Evolutionary conservation across 2,888 invertebrate genomes (phyloP), one percentile per base, ranked within the genome.

Genomic region (Argyresthia albistria): DNA sequence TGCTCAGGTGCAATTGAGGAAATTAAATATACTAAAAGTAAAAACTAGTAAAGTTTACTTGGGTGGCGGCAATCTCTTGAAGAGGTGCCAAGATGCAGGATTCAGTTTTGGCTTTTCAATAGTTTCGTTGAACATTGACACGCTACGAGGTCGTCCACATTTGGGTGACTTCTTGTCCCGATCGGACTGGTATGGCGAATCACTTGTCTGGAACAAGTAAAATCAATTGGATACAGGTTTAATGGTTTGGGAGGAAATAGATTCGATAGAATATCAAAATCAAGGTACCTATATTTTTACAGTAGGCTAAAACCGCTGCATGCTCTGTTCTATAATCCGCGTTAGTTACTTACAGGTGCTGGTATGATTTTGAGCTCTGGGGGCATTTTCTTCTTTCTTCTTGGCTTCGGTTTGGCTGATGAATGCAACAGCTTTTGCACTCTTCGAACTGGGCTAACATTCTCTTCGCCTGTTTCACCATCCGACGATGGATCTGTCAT

Each of bases 401-500:
- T 73, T 4, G 80, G 70, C 58, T 88, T 88, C 35, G 65, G 55
- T 65, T 84, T 86, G 4, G 66, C 61, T 14, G 77, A 67, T 1
- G 75, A 69, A 56, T 81, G 77, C 47, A 88, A 62, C 47, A 87
- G 63, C 62, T 80, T 88, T 52, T 82, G 83, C 2, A 83, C 73
- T 63, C 80, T 69, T 63, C 82, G 73, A 39, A 86, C 67, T 43
- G 88, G 86, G 59, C 87, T 88, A n/a, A 78, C 69, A 57, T 74
- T 79, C 55, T 81, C 82, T 50, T 83, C 87, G 43, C 68, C 73
- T 2, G 88, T 83, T 61, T 91, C 90, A 53, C 90, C 91, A 59
- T 92, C 92, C 0, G 90, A 90, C 9, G 92, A 90, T 50, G 78
- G 82, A 64, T 92, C 92, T 3, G 91, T 90, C 60, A 91, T 91